A percentile compares a stretch with the other conserved stretches of the same genome.
Evolutionary conservation across 2,113 vertebrate genomes (phyloP).

Genomic region (Archocentrus centrarchus): DNA sequence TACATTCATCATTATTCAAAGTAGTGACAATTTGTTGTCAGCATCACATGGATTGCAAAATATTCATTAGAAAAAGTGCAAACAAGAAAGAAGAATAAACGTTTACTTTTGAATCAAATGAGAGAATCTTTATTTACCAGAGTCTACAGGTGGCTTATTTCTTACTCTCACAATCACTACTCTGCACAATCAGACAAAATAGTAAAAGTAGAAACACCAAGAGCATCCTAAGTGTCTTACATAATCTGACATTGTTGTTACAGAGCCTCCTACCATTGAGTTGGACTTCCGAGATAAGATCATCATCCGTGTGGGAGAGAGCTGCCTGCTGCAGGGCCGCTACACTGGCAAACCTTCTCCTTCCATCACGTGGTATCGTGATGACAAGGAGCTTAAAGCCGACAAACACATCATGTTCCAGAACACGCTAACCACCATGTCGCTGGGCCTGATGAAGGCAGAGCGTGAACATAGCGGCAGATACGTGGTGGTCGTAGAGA

Average conservation of each 20-base stretch:
- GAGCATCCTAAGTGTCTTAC: background rate
- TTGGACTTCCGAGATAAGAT: conserved; percentile 96
- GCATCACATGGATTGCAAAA: background rate
- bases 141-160: background rate
- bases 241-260: background rate
- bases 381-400: conserved; percentile 89
- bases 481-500: conserved; percentile 94
- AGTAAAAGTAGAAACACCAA: background rate
- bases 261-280: conserved; percentile 95
- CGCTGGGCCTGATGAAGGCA: conserved; percentile 89
- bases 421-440: conserved; percentile 88
- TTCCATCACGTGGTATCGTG: conserved; percentile 90
- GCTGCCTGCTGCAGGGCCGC: conserved; percentile 90
- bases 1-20: background rate
- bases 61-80: background rate
- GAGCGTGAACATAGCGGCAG: conserved; percentile 90
- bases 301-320: conserved; percentile 91
- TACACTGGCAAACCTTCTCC: conserved; percentile 95
- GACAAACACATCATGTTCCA: conserved; percentile 88
- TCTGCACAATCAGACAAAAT: background rate
- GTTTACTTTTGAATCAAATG: background rate
- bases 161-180: background rate
- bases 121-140: background rate
- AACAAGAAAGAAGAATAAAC: background rate
- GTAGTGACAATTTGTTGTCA: background rate